Conservation (phyloP, 2,113 vertebrate genomes). For the Arvicanthis niloticus region DNA sequence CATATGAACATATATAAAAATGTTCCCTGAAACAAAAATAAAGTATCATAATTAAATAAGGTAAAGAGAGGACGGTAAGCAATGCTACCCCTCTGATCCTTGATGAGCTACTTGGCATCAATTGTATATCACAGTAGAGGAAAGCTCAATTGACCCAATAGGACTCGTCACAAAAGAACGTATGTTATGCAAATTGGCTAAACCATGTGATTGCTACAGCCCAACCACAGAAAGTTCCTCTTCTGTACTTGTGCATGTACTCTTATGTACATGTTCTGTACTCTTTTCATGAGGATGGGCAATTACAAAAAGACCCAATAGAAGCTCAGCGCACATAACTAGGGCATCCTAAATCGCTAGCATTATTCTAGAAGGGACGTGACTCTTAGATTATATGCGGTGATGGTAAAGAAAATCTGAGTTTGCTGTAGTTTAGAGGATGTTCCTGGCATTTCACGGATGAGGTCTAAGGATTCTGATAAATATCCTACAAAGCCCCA, state of each 20-base stretch:
- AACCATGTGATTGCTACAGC: neutral
- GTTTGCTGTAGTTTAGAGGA: neutral
- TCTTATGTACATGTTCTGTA: neutral
- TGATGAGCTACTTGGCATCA: neutral
- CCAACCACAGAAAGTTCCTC: neutral
- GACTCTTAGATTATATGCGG: neutral
- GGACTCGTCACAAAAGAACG: conserved; percentile 1
- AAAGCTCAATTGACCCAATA: neutral
- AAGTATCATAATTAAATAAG: neutral
- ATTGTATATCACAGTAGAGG: neutral
- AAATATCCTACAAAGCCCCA: neutral
- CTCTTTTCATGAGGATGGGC: neutral
- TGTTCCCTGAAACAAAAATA: neutral
- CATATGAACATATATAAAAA: neutral
- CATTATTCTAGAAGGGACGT: neutral
- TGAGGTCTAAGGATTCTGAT: neutral
- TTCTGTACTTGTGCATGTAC: neutral
- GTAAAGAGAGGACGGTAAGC: neutral
- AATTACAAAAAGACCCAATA: neutral
- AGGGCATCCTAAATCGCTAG: neutral
- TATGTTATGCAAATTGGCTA: neutral
- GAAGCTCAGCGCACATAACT: neutral
- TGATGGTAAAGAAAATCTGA: neutral
- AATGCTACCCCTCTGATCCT: neutral
- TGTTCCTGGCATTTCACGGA: neutral